Evolutionary conservation across 2,113 vertebrate genomes (phyloP), one percentile per base, ranked within the genome.

Genomic region (Gallinago undulata): DNA sequence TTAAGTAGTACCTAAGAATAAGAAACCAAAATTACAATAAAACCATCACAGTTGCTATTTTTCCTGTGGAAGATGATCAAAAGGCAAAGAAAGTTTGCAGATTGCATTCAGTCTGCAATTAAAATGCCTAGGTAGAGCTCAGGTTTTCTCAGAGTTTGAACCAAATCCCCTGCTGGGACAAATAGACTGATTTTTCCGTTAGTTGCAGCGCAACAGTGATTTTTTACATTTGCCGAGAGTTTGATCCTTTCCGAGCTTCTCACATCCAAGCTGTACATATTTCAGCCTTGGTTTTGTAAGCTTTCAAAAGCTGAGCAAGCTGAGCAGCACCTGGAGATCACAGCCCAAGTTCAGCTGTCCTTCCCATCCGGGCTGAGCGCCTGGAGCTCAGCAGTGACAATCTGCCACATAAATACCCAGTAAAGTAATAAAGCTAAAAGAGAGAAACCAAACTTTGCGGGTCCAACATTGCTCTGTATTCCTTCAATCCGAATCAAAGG

Each of bases 341-440:
- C 18, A 91, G 48, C 25, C 51, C 39, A 21, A 24, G 47, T 63
- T 90, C 31, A 59, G 41, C 33, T 85, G 31, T 95, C 30, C 80
- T 74, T 77, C 79, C 60, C 0, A 0, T 37, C 10, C 0, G 0
- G 5, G n/a, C 19, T 67, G 45, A 90, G 55, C 0, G 0, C 37
- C 14, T 6, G 0, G 31, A 75, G 69, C 57, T 75, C 67, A 73
- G 37, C 25, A 51, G 48, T 33, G 31, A 63, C 51, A 43, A 55
- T 59, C 47, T 78, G 39, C 24, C 30, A 60, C 33, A 16, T 45
- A 53, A 84, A 84, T 68, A 81, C 43, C 33, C 27, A 53, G 8
- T 33, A 19, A 76, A 79, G 8, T 7, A 11, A 64, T 37, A 84
- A 87, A 79, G 5, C 19, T 56, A 25, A 79, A 87, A 43, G 63